Evolutionary conservation across 2,888 invertebrate genomes (phyloP), one percentile per base, ranked within the genome.

Genomic region (Serrognathus titanus): DNA sequence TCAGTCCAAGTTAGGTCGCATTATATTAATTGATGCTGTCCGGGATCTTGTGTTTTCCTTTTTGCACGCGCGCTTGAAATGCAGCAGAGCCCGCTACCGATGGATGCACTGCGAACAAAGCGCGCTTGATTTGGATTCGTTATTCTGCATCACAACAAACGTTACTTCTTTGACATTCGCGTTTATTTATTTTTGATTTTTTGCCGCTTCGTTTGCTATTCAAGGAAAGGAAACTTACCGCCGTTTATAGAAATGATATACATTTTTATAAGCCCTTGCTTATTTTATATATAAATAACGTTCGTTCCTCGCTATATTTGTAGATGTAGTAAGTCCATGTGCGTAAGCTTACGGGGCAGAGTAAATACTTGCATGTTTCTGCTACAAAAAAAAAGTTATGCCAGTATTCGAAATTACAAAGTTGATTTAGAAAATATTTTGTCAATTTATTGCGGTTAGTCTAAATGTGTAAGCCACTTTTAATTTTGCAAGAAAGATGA

Each of bases 101-200:
- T 37, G 38, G 16, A 16, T 16, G 24, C 20, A 20, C 20, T 50
- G 24, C 7, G 9, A 31, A 63, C 61, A 64, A 63, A 61, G 60
- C 58, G 52, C 58, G 47, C 62, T 62, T 60, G 57, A 50, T 63
- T 62, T 60, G 62, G 62, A 63, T 63, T 63, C 62, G 63, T 63
- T 62, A 62, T 63, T 60, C 62, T 61, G 60, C 55, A 60, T 62
- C 62, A 63, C 56, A 31, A 31, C 24, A 64, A 55, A 61, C 57
- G 59, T 57, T 63, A 60, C 59, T 63, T 58, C 58, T 60, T 56
- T 59, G 63, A 63, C 63, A 59, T 59, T 63, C 53, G 52, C 38
- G 49, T 57, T 60, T 59, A 59, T 62, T 61, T 60, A 57, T 63
- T 63, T 61, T 58, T 36, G 49, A 43, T 57, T 62, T 62, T 60